These are phyloP conservation scores for Synchiropus splendidus DNA, from an alignment of 2,113 vertebrate species.

Conservation along the genomic window DNA sequence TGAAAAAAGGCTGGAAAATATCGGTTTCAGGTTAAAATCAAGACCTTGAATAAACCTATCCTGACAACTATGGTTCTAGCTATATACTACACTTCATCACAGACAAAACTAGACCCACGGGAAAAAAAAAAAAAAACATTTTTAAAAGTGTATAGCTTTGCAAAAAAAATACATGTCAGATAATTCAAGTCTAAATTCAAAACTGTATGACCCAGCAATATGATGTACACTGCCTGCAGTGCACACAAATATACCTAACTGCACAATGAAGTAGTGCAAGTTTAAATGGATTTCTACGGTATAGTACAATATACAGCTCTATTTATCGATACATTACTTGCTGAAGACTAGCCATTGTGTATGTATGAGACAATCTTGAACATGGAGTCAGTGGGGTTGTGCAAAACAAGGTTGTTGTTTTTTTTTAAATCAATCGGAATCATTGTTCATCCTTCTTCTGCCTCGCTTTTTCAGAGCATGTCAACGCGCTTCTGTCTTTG, in stretches of 20 bases:
- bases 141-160: no score
- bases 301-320: conserved; percentile 41
- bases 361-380: conserved; percentile 29
- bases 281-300: conserved; percentile 20
- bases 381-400: conserved; percentile 17
- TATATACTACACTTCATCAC: no score
- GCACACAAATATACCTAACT: conserved; percentile 34
- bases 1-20: no score
- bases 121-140: no score
- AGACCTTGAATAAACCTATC: no score
- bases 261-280: conserved; percentile 26
- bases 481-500: no score
- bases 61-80: no score
- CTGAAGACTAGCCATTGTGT: conserved; percentile 25
- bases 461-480: no score
- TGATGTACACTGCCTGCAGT: conserved; percentile 54
- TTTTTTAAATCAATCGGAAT: no score
- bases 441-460: no score
- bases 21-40: no score
- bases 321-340: conserved; percentile 21
- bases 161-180: conserved; percentile 27
- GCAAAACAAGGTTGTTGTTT: conserved; percentile 25
- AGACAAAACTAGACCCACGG: no score
- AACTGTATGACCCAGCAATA: conserved; percentile 43
- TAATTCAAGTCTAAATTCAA: conserved; percentile 35